Evolutionary conservation across 2,888 invertebrate genomes (phyloP), one percentile per base, ranked within the genome.

Genomic region (Gibbula magus): DNA sequence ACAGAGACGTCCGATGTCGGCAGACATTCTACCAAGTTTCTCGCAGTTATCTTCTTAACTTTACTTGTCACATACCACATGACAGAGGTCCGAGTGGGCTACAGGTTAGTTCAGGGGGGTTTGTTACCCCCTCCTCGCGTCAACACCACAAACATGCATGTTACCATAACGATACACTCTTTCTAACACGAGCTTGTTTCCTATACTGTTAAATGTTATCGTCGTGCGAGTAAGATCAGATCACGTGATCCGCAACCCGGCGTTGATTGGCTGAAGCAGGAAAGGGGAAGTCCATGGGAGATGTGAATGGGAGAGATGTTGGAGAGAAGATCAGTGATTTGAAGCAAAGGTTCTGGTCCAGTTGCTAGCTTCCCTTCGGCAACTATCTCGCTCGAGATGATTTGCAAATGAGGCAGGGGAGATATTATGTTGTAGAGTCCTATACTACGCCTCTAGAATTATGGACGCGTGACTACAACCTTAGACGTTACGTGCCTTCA

Each of bases 181-280:
- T 56, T 25, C 29, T 29, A 61, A 61, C 29, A 29, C 61, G 16
- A 29, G 61, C 29, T 29, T 3, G 61, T 61, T 61, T 29, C 61
- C 61, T 61, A 61, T 22, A 61, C 61, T 61, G 61, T 61, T 25
- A 61, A 61, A 61, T 61, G 61, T 61, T 61, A 61, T 61, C 61
- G 61, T 61, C 61, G 61, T 25, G 61, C 61, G 61, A 61, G 61
- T 61, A 61, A 61, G 61, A 25, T 61, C 29, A 10, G 25, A 18
- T 29, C 61, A 61, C 25, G 61, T 61, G 61, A 61, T 25, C 29
- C 18, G 29, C 16, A 25, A 13, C 61, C 25, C 29, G 29, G 29
- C 25, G 29, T n/a, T 61, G 25, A 61, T 61, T 61, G 61, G 61
- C 29, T 18, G 29, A 61, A 25, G 29, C 18, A 4, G 16, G 10